Evolutionary conservation across 2,113 vertebrate species (phyloP), one percentile per base, ranked within the genome.

Genomic region (Megaceryle maxima): DNA sequence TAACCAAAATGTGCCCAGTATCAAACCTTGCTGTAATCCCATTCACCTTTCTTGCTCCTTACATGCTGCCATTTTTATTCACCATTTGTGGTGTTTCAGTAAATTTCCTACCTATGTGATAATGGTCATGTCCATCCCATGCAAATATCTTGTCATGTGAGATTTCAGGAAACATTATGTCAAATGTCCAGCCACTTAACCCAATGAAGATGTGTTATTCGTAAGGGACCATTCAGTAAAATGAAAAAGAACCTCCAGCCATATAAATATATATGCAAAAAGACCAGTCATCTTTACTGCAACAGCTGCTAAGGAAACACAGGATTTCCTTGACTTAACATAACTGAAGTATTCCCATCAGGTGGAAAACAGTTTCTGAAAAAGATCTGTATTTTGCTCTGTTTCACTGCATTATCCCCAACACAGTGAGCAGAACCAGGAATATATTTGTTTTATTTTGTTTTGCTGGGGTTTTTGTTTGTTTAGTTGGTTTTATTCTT

Each of bases 251-350:
- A 88, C n/a, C 24, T 80, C 67, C 41, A 86, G 64, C 56, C 87
- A 72, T 48, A 94, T 62, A 91, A 95, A 91, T 73, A 64, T 10
- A 82, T 60, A 87, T 84, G 67, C 77, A 95, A 96, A 96, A 81
- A 44, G 37, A 76, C 70, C 33, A 31, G 53, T 75, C 80, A 55
- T 91, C 74, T 94, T 90, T 92, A 88, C 35, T 91, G 88, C 70
- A 95, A 50, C 88, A 94, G 83, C 77, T 95, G 88, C 66, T 89
- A 83, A 93, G 74, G 92, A 96, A 95, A 92, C 62, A 90, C 60
- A 73, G 92, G 88, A 96, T 87, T 97, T 87, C 64, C 87, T 56
- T 67, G 68, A 74, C 39, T 70, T 53, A 57, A 95, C 92, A 90
- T 67, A 82, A 64, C 18, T 50, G 31, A 70, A 87, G 33, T 29